Percentiles rank a stretch among this genome's conserved stretches.
Conservation (phyloP, 1,140 invertebrate genomes). For the Bombus superbus region DNA sequence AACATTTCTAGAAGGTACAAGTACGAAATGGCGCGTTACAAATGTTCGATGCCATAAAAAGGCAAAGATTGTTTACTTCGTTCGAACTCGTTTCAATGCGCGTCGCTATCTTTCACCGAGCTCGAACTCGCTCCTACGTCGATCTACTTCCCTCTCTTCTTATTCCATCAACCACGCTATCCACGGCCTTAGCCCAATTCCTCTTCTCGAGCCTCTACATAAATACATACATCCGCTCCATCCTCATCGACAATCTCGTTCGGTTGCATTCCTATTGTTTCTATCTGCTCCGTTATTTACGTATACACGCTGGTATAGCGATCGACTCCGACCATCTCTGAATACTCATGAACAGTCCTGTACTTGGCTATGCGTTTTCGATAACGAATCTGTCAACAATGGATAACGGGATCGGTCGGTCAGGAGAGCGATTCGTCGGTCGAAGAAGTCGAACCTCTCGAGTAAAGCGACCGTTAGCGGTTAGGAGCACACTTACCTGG, state of each 20-base stretch:
- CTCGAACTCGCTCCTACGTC: not conserved
- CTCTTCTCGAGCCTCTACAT: not conserved
- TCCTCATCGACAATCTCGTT: no score
- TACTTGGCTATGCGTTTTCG: constrained; percentile 29
- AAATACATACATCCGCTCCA: no score
- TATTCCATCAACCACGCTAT: not conserved
- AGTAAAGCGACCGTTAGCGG: constrained; percentile 26
- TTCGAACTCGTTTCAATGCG: not conserved
- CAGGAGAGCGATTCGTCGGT: constrained; percentile 10
- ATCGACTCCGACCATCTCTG: not conserved
- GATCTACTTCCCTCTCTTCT: not conserved
- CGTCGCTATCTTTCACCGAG: not conserved
- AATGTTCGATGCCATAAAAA: not conserved
- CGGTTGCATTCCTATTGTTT: constrained; percentile 18
- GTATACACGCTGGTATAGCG: not conserved
- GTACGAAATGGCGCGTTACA: no score
- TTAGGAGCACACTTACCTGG: not conserved
- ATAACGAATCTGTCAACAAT: constrained; percentile 51
- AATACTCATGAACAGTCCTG: constrained; percentile 35
- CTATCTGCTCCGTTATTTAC: constrained; percentile 31
- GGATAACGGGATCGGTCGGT: constrained; percentile 37
- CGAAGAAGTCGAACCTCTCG: constrained; percentile 24
- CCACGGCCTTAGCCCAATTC: not conserved
- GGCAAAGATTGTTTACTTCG: not conserved
- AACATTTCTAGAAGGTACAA: not conserved